Evolutionary conservation across 92 coral and sea anemone species (phyloP).

Genomic region (Porites lobata): DNA sequence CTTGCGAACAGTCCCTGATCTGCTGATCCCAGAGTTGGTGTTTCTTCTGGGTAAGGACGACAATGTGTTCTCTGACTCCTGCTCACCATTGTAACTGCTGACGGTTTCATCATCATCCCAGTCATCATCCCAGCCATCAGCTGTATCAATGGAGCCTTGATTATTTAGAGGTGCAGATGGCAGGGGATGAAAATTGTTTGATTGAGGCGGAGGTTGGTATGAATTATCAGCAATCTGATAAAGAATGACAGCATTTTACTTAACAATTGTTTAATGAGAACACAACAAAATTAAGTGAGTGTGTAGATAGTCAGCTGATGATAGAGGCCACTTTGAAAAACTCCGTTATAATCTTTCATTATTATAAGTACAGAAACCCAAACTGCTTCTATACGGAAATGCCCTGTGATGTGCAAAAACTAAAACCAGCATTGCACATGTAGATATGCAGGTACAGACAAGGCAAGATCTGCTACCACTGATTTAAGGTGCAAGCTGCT

Average conservation of each 20-base stretch:
- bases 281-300: neutral
- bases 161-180: constrained; percentile 47
- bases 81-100: constrained; percentile 88
- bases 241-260: neutral
- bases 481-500: too few species aligned
- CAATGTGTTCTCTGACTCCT: constrained; percentile 49
- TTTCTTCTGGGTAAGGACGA: constrained; percentile 72
- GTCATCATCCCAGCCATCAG: constrained; percentile 85
- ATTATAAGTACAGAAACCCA: too few species aligned
- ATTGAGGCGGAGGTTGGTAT: neutral
- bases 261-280: neutral
- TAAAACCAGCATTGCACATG: too few species aligned
- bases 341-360: too few species aligned
- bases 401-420: too few species aligned
- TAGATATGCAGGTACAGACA: too few species aligned
- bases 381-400: too few species aligned
- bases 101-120: constrained; percentile 87
- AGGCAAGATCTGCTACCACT: too few species aligned
- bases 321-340: too few species aligned
- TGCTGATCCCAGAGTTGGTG: constrained; percentile 69
- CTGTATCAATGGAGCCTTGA: constrained; percentile 58
- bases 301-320: neutral
- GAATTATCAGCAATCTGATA: constrained; percentile 19
- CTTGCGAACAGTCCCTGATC: constrained; percentile 94
- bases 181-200: neutral